A percentile compares a stretch with the other conserved stretches of the same genome.
Conservation (phyloP, 2,113 vertebrate genomes). For the Chloropsis cyanopogon region DNA sequence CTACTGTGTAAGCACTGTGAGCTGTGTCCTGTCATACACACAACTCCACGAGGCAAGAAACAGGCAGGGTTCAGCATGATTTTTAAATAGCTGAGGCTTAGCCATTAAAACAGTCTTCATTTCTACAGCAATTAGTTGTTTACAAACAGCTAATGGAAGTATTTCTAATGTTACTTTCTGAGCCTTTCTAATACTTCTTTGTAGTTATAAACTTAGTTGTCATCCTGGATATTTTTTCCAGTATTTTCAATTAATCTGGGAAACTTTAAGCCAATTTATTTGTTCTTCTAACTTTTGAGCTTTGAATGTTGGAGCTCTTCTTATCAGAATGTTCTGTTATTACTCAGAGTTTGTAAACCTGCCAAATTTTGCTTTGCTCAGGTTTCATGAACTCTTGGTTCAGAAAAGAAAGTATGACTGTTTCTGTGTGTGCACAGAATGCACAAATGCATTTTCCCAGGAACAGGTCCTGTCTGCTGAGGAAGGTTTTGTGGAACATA, state of each 20-base stretch:
- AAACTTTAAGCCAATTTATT: neutral
- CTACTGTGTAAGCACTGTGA: neutral
- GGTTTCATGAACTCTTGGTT: neutral
- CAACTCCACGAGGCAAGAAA: neutral
- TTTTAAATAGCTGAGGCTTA: neutral
- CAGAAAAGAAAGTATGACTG: neutral
- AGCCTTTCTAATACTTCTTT: neutral
- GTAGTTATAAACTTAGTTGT: neutral
- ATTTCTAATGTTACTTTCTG: neutral
- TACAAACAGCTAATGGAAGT: neutral
- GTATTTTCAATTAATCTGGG: neutral
- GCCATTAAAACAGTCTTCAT: neutral
- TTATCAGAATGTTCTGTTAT: neutral
- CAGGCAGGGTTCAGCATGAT: neutral
- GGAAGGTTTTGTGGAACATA: neutral
- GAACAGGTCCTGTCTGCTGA: neutral
- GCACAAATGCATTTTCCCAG: neutral
- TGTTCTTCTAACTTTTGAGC: neutral
- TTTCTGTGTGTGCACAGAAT: neutral
- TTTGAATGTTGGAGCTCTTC: neutral
- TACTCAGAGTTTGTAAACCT: neutral
- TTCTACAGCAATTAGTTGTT: neutral
- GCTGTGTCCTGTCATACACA: neutral
- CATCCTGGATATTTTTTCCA: neutral
- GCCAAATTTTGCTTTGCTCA: neutral